Percentiles rank a stretch among this genome's conserved stretches.
phyloP scores from a whole-genome alignment of 1,140 invertebrate genomes.

The Drosophila lini region DNA sequence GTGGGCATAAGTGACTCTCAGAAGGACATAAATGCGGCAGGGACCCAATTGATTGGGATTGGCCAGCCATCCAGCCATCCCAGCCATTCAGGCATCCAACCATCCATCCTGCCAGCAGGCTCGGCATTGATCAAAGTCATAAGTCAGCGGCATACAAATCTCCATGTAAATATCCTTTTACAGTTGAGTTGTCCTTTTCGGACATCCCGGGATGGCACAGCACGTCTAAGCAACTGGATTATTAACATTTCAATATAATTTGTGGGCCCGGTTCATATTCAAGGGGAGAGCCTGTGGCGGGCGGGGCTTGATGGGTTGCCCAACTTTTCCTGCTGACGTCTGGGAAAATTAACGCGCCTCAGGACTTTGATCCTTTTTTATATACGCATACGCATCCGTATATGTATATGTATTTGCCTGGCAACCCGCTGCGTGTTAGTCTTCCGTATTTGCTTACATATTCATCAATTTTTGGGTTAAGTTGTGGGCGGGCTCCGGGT shows the following conservation, averaged over 20 bases:
- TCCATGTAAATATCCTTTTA: constrained; percentile 80
- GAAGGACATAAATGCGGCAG: constrained; percentile 64
- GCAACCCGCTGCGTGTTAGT: constrained; percentile 61
- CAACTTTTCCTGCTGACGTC: constrained; percentile 77
- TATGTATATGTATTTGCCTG: constrained; percentile 48
- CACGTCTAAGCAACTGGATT: constrained; percentile 80
- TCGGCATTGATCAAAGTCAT: constrained; percentile 77
- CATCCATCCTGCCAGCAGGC: constrained; percentile 1
- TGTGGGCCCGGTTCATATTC: constrained; percentile 63
- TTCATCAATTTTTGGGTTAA: constrained; percentile 82
- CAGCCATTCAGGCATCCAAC: neutral
- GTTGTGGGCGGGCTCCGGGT: constrained; percentile 56
- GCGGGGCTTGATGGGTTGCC: constrained; percentile 8
- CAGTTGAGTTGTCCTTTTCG: constrained; percentile 77
- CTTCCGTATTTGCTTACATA: constrained; percentile 76
- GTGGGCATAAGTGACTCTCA: constrained; percentile 79
- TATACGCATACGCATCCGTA: constrained; percentile 23
- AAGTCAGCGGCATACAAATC: constrained; percentile 77
- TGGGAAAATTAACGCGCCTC: constrained; percentile 78
- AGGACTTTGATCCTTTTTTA: constrained; percentile 78
- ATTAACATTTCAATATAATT: constrained; percentile 83
- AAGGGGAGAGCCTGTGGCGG: neutral
- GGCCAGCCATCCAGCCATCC: neutral
- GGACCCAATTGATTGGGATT: constrained; percentile 36
- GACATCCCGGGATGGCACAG: constrained; percentile 49